phyloP scores from a whole-genome alignment of 2,888 invertebrate genomes.

The Sabatieria punctata region DNA sequence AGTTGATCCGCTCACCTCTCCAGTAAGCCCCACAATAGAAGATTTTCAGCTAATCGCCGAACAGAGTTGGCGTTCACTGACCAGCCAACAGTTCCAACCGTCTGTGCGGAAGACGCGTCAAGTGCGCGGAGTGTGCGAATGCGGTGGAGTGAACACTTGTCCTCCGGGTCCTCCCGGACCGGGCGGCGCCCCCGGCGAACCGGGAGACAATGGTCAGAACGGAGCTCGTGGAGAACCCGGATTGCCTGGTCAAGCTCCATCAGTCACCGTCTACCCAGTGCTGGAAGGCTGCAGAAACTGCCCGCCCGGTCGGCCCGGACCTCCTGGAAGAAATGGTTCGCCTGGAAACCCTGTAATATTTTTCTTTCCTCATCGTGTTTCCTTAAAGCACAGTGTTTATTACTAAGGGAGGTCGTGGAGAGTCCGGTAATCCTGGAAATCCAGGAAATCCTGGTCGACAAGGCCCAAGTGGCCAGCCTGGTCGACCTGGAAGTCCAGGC shows the following conservation, averaged over 20 bases:
- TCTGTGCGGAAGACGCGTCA: too few relatives aligned
- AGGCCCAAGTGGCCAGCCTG: slow-evolving; percentile 19
- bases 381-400: too few relatives aligned
- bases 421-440: slow-evolving; percentile 18
- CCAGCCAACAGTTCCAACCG: too few relatives aligned
- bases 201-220: background rate
- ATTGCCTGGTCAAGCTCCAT: too few relatives aligned
- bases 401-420: too few relatives aligned
- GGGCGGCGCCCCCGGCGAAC: background rate
- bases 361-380: too few relatives aligned
- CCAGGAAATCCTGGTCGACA: slow-evolving; percentile 19
- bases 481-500: slow-evolving; percentile 21
- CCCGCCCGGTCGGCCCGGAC: background rate
- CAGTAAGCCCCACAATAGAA: too few relatives aligned
- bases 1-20: too few relatives aligned
- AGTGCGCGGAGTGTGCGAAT: too few relatives aligned
- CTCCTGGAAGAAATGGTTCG: background rate
- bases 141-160: too few relatives aligned
- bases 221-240: background rate
- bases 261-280: background rate
- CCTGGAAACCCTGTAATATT: background rate
- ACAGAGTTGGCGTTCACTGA: too few relatives aligned
- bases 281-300: background rate
- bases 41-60: too few relatives aligned
- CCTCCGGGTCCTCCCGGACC: background rate